A percentile compares a stretch with the other conserved stretches of the same genome.
These are phyloP conservation scores for Ianthella basta DNA, from an alignment of 37 sponge, comb jelly and placozoan genomes.

Conservation along the genomic window DNA sequence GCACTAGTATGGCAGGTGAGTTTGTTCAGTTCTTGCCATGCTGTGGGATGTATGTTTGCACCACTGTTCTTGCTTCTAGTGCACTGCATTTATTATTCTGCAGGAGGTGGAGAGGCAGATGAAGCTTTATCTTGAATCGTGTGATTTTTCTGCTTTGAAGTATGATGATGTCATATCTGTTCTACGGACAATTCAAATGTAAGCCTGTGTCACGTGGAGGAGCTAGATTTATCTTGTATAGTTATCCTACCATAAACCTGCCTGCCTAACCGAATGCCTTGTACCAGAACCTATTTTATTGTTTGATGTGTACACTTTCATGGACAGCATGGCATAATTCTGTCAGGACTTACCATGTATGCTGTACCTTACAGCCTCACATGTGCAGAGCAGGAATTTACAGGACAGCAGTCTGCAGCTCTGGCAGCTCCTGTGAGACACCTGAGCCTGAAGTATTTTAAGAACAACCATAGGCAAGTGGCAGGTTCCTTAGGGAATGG, in stretches of 20 bases:
- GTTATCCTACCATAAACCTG: too few relatives aligned
- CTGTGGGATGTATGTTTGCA: neutral
- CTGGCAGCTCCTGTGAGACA: slow-evolving; percentile 85
- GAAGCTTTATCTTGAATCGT: slow-evolving; percentile 67
- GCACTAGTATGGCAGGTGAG: slow-evolving; percentile 72
- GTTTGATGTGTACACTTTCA: neutral
- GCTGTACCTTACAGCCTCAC: slow-evolving; percentile 45
- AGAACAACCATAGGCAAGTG: slow-evolving; percentile 72
- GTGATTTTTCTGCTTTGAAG: slow-evolving; percentile 80
- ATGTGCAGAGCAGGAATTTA: slow-evolving; percentile 80
- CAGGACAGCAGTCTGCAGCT: slow-evolving; percentile 75
- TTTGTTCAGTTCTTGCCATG: neutral
- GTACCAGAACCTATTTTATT: too few relatives aligned
- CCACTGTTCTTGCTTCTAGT: neutral
- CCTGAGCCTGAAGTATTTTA: slow-evolving; percentile 90
- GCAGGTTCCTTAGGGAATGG: too few relatives aligned
- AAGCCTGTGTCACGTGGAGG: neutral
- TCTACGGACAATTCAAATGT: slow-evolving; percentile 76
- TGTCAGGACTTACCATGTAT: neutral
- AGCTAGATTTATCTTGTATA: too few relatives aligned
- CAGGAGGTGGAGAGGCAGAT: slow-evolving; percentile 90
- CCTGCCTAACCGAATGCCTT: too few relatives aligned
- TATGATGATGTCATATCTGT: slow-evolving; percentile 91
- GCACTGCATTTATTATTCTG: slow-evolving; percentile 7
- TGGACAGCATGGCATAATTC: neutral